These are phyloP conservation scores for Emydocephalus ijimae DNA, from an alignment of 2,113 vertebrate species.

Conservation along the genomic window DNA sequence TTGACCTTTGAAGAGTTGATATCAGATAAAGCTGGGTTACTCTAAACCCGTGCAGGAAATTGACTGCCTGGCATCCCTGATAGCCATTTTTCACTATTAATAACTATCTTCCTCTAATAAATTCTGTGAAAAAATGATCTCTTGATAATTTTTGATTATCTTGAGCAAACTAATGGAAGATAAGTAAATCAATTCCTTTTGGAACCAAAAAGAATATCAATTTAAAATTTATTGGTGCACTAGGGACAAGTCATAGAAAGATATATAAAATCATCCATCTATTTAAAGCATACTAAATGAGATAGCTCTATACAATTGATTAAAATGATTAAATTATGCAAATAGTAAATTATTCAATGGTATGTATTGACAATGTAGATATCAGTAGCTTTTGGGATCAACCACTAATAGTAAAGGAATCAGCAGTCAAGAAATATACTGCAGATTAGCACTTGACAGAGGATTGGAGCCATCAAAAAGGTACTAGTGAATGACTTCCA, in stretches of 20 bases:
- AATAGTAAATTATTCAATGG: background rate
- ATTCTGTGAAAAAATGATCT: background rate
- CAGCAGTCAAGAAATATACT: background rate
- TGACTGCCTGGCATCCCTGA: background rate
- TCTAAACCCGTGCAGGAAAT: background rate
- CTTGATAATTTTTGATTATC: background rate
- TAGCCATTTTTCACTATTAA: background rate
- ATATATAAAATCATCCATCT: background rate
- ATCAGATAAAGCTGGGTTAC: background rate
- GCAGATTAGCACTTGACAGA: background rate
- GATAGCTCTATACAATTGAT: background rate
- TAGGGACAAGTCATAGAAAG: background rate
- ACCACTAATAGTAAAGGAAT: background rate
- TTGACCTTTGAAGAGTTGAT: background rate
- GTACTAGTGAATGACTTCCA: background rate
- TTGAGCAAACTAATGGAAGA: background rate
- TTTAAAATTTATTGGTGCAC: background rate
- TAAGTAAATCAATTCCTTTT: background rate
- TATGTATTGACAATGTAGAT: background rate
- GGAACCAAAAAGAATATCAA: background rate
- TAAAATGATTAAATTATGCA: background rate
- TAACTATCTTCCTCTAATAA: background rate
- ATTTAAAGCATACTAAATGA: background rate
- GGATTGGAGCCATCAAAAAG: background rate
- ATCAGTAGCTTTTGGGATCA: background rate